phyloP scores from a whole-genome alignment of 1,140 invertebrate species.

The Drosophila lowei region DNA sequence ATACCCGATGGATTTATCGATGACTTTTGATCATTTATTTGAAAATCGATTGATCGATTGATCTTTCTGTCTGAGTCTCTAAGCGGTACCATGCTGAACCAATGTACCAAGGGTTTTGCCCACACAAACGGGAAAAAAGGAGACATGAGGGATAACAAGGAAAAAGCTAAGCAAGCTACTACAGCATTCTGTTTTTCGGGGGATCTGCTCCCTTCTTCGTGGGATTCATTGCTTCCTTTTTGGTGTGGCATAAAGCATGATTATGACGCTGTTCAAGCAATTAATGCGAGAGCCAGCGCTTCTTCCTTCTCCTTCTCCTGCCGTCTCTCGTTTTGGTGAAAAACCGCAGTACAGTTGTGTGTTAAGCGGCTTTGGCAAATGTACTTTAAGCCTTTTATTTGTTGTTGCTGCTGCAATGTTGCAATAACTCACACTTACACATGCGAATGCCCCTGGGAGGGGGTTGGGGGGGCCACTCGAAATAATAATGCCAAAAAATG shows the following conservation, averaged over 20 bases:
- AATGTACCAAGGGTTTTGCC: too few relatives aligned
- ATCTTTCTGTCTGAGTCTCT: too few relatives aligned
- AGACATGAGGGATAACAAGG: constrained; percentile 6
- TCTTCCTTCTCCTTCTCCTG: neutral
- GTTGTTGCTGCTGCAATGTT: constrained; percentile 23
- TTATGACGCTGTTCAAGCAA: constrained; percentile 41
- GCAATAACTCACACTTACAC: constrained; percentile 42
- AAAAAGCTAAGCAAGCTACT: constrained; percentile 21
- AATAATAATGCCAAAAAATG: constrained; percentile 78
- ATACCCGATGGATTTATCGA: too few relatives aligned
- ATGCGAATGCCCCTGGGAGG: neutral
- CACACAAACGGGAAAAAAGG: too few relatives aligned
- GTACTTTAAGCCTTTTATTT: constrained; percentile 57
- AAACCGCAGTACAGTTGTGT: constrained; percentile 62
- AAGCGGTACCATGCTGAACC: too few relatives aligned
- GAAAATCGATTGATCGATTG: too few relatives aligned
- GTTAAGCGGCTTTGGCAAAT: constrained; percentile 65
- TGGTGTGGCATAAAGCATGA: constrained; percentile 55
- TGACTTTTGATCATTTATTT: too few relatives aligned
- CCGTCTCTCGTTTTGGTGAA: neutral
- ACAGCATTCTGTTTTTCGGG: neutral
- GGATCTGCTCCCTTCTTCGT: too few relatives aligned
- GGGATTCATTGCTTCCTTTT: constrained; percentile 43
- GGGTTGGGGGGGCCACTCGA: constrained; percentile 38
- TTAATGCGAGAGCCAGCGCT: constrained; percentile 43